A percentile compares a stretch with the other conserved stretches of the same genome.
Conservation (phyloP, 2,888 invertebrate genomes). For the Ryuthela nishihirai region DNA sequence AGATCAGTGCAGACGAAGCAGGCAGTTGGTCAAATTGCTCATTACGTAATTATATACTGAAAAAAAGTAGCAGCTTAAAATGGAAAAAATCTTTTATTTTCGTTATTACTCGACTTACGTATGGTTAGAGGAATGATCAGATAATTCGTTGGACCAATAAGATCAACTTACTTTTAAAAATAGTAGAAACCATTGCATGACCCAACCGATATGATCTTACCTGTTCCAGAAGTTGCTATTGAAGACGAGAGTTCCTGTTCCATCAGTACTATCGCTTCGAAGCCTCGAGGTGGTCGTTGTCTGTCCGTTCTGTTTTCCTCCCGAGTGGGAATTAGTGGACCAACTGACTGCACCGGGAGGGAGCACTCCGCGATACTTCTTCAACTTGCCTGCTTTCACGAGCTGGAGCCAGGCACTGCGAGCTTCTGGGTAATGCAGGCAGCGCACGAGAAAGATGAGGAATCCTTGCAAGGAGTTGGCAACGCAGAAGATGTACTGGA, state of each 20-base stretch:
- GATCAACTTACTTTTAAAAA: no score
- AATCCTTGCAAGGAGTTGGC: constrained; percentile 49
- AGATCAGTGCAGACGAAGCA: no score
- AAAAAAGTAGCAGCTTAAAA: no score
- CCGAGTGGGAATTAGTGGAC: constrained; percentile 12
- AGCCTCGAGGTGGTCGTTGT: not conserved
- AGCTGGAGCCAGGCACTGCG: constrained; percentile 43
- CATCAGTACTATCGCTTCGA: not conserved
- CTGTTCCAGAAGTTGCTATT: constrained; percentile 9
- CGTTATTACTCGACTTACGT: no score
- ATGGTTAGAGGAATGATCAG: no score
- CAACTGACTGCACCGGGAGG: constrained; percentile 29
- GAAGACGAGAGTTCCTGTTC: constrained; percentile 1
- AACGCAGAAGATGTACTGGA: constrained; percentile 49
- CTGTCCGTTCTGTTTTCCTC: constrained; percentile 1
- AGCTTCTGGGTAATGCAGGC: constrained; percentile 44
- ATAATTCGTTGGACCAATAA: no score
- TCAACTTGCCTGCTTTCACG: constrained; percentile 40
- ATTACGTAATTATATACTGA: no score
- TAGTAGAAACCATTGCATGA: no score
- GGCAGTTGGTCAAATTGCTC: no score
- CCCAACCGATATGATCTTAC: no score
- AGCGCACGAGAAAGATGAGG: constrained; percentile 48
- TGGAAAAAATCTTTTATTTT: no score
- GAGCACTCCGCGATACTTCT: constrained; percentile 14